Conservation (phyloP, 2,113 vertebrate species). For the Natator depressus region DNA sequence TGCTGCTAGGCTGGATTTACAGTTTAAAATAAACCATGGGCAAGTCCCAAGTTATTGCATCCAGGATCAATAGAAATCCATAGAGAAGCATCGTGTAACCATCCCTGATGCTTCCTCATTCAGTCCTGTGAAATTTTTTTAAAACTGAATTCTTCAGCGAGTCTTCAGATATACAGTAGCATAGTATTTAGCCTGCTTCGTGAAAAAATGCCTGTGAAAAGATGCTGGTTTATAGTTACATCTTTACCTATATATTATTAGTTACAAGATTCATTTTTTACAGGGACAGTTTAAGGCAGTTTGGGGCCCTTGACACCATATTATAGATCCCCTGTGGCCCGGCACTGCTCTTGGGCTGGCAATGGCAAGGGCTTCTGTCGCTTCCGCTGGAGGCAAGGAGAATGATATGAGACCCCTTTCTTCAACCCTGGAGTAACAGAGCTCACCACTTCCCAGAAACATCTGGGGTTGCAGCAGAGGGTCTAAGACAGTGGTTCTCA, state of each 20-base stretch:
- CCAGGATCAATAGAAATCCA: background rate
- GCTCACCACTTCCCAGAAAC: background rate
- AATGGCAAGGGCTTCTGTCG: background rate
- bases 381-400: background rate
- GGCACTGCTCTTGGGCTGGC: background rate
- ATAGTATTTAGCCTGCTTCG: too few relatives aligned
- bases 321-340: background rate
- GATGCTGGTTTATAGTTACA: background rate
- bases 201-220: background rate
- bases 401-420: background rate
- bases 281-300: background rate
- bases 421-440: background rate
- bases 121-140: background rate
- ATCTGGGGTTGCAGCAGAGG: background rate
- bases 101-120: background rate
- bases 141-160: background rate
- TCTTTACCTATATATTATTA: background rate
- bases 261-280: background rate
- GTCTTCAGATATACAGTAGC: background rate
- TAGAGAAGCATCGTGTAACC: background rate
- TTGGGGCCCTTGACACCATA: background rate
- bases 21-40: slow-evolving; percentile 22
- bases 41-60: background rate
- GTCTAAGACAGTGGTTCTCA: background rate
- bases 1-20: background rate